Evolutionary conservation across 2,888 invertebrate species (phyloP), one percentile per base, ranked within the genome.

Genomic region (Beris morrisii): DNA sequence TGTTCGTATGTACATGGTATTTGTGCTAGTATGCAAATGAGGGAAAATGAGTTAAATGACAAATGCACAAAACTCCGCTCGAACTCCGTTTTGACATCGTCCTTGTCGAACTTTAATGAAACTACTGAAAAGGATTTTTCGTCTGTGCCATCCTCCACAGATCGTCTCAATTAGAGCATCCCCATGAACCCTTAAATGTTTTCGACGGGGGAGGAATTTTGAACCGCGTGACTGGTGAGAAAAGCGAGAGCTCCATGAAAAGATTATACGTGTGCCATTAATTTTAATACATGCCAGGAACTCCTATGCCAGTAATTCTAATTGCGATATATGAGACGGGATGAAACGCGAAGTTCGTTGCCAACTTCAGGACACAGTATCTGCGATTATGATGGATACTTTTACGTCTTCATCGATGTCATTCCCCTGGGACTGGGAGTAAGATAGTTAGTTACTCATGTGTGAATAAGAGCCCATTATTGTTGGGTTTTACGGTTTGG

Each of bases 211-310:
- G 9, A 2, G 22, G 22, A 22, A 22, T 22, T 22, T 38, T 38
- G 38, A 9, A 38, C 38, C 5, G 7, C 38, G 9, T 38, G 38
- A 38, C 38, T 38, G 38, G 38, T 9, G 38, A 9, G 38, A 38
- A 38, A 7, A 7, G 38, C 38, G 9, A 28, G 5, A 5, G 58
- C 43, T 44, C 22, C 15, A 45, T 58, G 58, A 58, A 38, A 44
- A 58, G 43, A 58, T 58, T 58, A 58, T 58, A 44, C 58, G 58
- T 58, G 58, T 58, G 58, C 43, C 58, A 58, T 58, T 58, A 58
- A 58, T 58, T 58, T 58, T 58, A 58, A 44, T 22, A 58, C 28
- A 58, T 38, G 9, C 2, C 38, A 38, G 38, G 38, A 38, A 22
- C 5, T 22, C 28, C 22, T 22, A 28, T 28, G 22, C 9, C 52